These are phyloP conservation scores for Sebastes fasciatus DNA, from an alignment of 2,113 vertebrate species.

Conservation along the genomic window DNA sequence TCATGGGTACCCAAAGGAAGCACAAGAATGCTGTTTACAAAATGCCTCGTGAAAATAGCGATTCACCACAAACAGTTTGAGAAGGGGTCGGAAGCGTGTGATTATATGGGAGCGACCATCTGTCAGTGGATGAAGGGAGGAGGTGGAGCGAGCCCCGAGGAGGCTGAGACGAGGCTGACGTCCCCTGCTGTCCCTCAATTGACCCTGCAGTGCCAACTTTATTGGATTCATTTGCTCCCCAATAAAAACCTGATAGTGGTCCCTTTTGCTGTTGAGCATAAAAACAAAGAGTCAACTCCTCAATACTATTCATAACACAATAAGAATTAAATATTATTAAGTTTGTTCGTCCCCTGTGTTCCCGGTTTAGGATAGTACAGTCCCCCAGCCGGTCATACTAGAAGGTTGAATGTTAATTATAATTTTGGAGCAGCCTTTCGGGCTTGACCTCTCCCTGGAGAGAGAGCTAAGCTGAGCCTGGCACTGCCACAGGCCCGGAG, in stretches of 20 bases:
- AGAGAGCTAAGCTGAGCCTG: slow-evolving; percentile 69
- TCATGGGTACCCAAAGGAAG: slow-evolving; percentile 59
- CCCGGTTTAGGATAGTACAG: neutral
- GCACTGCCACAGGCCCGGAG: slow-evolving; percentile 57
- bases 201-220: slow-evolving; percentile 41
- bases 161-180: slow-evolving; percentile 46
- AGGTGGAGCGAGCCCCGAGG: slow-evolving; percentile 44
- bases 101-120: slow-evolving; percentile 76
- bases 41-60: slow-evolving; percentile 69
- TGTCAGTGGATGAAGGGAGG: slow-evolving; percentile 70
- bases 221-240: neutral
- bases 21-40: slow-evolving; percentile 78
- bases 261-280: neutral
- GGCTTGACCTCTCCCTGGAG: slow-evolving; percentile 66
- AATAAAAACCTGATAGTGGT: slow-evolving; percentile 1
- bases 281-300: neutral
- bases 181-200: slow-evolving; percentile 72
- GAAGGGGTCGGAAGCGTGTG: slow-evolving; percentile 73
- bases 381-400: neutral
- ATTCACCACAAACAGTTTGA: slow-evolving; percentile 70
- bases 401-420: slow-evolving; percentile 51
- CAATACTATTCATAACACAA: neutral
- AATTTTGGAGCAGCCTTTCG: slow-evolving; percentile 58
- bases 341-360: neutral
- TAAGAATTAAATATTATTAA: no score